Base-by-base conservation (phyloP, 2,888 invertebrate species). In the Dione juno region DNA sequence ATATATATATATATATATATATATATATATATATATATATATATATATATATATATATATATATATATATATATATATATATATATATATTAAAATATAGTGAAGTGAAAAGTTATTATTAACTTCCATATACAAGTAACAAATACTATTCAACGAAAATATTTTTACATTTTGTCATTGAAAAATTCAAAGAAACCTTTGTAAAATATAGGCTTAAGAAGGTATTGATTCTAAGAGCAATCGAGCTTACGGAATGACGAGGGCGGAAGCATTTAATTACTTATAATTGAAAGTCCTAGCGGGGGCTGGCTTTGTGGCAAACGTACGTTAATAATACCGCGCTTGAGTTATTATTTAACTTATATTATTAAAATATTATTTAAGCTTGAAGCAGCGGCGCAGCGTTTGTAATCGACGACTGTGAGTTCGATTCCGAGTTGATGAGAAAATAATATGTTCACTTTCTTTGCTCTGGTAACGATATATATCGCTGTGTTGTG, bases 201-300 rank as follows among this genome's bases (percentile, higher is more conserved):
- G 2, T 28, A n/a, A 61, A 45, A 45, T 61, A 37, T 28, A 19
- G 48, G 54, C 48, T 54, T 52, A 45, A 48, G 37, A 64, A 40
- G 57, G 14, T 58, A 69, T 69, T 65, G 65, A 45, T 28, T 64
- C 50, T 48, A 28, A 65, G 48, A 65, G 37, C 54, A 54, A 54
- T 54, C 11, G 43, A 58, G 35, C 64, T 21, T 40, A 58, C 28
- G 16, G 16, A 58, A 58, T 50, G 16, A 52, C 50, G 65, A 58
- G 57, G 65, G 40, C 48, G 45, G 61, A 58, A 69, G 45, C 40
- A 65, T 65, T 57, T 69, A 57, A 65, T 69, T 69, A 65, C 48
- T 69, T 69, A 65, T 69, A 64, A 69, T 65, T 69, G 50, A 57
- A 65, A 65, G 19, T 52, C 41, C 9, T 16, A 14, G 21, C 37